A percentile compares a stretch with the other conserved stretches of the same genome.
Evolutionary conservation across 2,113 vertebrate species (phyloP).

Genomic region (Hippotragus niger): DNA sequence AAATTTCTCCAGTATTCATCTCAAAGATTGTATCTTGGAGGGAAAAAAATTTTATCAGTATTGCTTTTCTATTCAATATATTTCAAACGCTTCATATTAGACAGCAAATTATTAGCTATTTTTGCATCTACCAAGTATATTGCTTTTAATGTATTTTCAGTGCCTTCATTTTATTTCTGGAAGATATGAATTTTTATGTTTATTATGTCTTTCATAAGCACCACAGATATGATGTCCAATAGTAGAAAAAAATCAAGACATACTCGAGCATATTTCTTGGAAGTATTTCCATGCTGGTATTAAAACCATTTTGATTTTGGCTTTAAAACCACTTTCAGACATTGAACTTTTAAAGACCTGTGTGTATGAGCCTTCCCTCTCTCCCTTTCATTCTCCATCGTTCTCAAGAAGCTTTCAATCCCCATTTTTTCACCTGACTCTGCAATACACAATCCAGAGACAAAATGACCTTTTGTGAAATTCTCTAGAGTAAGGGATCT

Average conservation of each 20-base stretch:
- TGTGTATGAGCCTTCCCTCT: neutral
- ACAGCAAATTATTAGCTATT: neutral
- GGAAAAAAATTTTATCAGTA: neutral
- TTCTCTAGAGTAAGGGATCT: neutral
- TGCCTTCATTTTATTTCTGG: neutral
- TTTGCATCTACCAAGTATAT: neutral
- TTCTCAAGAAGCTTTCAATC: neutral
- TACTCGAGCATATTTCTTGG: neutral
- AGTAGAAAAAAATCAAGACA: neutral
- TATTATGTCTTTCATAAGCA: neutral
- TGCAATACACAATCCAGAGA: neutral
- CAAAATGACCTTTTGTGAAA: slow-evolving; percentile 33
- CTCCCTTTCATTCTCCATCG: neutral
- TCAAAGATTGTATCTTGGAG: neutral
- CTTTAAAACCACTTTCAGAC: slow-evolving; percentile 15
- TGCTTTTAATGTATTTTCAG: neutral
- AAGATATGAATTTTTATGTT: neutral
- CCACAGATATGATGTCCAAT: neutral
- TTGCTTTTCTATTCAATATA: neutral
- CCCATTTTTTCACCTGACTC: neutral
- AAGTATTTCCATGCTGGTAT: slow-evolving; percentile 7
- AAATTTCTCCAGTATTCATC: slow-evolving; percentile 8
- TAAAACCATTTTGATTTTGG: slow-evolving; percentile 2
- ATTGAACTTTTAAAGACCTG: neutral
- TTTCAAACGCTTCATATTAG: slow-evolving; percentile 12